Percentiles rank a stretch among this genome's conserved stretches.
These are phyloP conservation scores for Stegana nigrithorax DNA, from an alignment of 2,888 invertebrate species.

Conservation along the genomic window DNA sequence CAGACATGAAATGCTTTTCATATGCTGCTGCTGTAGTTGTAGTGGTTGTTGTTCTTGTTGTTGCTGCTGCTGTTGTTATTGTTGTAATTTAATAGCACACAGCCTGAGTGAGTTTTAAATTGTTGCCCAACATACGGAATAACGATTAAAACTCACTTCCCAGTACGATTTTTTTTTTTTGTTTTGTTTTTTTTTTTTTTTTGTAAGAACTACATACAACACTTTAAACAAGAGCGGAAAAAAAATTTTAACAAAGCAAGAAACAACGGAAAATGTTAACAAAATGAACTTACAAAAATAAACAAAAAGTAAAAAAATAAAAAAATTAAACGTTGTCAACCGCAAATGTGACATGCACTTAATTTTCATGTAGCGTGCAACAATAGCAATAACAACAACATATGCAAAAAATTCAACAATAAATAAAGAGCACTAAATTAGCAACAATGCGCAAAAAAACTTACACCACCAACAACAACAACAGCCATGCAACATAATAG, in stretches of 20 bases:
- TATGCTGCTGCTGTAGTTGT: constrained; percentile 18
- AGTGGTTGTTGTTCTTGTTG: constrained; percentile 26
- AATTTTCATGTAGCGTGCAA: constrained; percentile 52
- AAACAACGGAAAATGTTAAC: too few relatives aligned
- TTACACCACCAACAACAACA: not conserved
- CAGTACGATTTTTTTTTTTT: constrained; percentile 18
- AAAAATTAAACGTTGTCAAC: constrained; percentile 59
- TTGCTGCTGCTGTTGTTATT: constrained; percentile 22
- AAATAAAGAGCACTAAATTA: constrained; percentile 5
- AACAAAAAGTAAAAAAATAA: constrained; percentile 40
- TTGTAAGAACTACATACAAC: constrained; percentile 25
- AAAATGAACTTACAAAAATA: constrained; percentile 29
- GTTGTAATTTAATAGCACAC: constrained; percentile 40
- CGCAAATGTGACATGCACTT: constrained; percentile 58
- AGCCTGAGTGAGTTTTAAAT: too few relatives aligned
- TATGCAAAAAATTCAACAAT: not conserved
- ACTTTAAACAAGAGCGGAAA: too few relatives aligned
- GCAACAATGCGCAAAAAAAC: constrained; percentile 1
- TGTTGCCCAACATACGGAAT: not conserved
- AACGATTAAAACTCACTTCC: constrained; percentile 1
- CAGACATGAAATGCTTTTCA: constrained; percentile 33
- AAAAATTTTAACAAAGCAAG: too few relatives aligned
- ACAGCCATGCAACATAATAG: not conserved
- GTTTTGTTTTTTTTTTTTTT: constrained; percentile 25
- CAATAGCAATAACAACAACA: constrained; percentile 11